A percentile compares a stretch with the other conserved stretches of the same genome.
phyloP scores from a whole-genome alignment of 2,888 invertebrate species.

The Eupithecia abbreviata region DNA sequence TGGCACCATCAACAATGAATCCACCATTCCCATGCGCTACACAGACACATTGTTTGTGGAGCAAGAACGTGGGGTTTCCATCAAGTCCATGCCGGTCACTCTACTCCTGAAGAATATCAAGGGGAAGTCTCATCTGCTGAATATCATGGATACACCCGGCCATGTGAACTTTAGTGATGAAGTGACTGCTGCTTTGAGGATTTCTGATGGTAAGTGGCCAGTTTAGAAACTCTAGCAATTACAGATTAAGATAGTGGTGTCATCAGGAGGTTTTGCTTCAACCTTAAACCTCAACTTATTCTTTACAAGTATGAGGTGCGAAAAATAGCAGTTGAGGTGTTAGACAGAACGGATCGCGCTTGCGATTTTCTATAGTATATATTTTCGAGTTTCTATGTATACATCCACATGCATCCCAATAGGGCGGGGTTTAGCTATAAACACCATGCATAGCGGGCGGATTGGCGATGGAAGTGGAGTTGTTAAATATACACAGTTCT shows the following conservation, averaged over 20 bases:
- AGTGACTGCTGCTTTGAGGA: constrained; percentile 97
- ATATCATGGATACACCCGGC: constrained; percentile 98
- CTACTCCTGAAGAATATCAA: constrained; percentile 96
- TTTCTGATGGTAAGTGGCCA: constrained; percentile 85
- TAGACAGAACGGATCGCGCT: not conserved
- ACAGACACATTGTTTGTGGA: constrained; percentile 99
- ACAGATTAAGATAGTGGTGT: not conserved
- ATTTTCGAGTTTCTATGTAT: too few relatives aligned
- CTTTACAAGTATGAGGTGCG: not conserved
- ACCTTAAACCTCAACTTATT: not conserved
- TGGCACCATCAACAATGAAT: constrained; percentile 88
- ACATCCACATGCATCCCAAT: too few relatives aligned
- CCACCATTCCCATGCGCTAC: constrained; percentile 92
- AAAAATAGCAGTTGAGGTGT: not conserved
- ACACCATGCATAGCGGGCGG: too few relatives aligned
- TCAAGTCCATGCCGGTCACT: constrained; percentile 98
- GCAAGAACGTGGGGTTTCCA: constrained; percentile 98
- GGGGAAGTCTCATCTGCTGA: constrained; percentile 97
- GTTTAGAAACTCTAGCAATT: not conserved
- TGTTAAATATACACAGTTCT: too few relatives aligned
- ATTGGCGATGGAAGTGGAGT: too few relatives aligned
- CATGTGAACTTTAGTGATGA: constrained; percentile 99
- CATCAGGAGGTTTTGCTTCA: not conserved
- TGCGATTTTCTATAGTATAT: too few relatives aligned
- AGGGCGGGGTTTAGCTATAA: too few relatives aligned